Evolutionary conservation across 64 coral and sea anemone genomes (phyloP), one percentile per base, ranked within the genome.

Genomic region (Montipora efflorescens): DNA sequence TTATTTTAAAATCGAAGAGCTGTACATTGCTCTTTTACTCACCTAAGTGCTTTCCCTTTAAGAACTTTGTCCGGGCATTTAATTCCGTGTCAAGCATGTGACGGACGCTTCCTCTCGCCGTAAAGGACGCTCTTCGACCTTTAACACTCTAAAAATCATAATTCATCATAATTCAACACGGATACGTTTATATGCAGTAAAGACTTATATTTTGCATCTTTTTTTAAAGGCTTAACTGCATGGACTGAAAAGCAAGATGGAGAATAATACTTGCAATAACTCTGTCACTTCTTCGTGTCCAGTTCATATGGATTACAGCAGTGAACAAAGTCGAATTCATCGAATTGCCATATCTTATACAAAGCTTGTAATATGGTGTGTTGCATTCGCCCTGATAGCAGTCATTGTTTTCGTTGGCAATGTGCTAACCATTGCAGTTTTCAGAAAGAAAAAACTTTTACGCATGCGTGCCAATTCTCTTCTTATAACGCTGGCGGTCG

Each of bases 381-480:
- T 58, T 3, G 48, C 76, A 5, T 94, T 94, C 69, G 89, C 84
- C 13, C 8, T 94, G 70, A 68, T 97, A 1, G 95, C 92, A 46
- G 7, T 94, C 23, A 82, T 83, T n/a, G 91, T 91, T 16, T 45
- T 94, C 23, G 58, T 97, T 59, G 92, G 95, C 43, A 97, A 97
- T 78, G 75, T 78, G 1, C 14, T 94, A 11, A 97, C 95, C 18
- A 97, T 97, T 23, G 83, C 95, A 25, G 95, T 97, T 44, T 97
- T 97, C 57, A 97, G 75, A 15, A 84, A 83, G 51, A 93, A 90
- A 5, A 94, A 75, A 53, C 88, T 90, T 16, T 62, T 91, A 12
- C 92, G 95, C 11, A 76, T 78, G 68, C 95, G 95, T 18, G 92
- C 95, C 12, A 97, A 91, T 83, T 97, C 94, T 46, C 94, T 97